These are phyloP conservation scores for Cheracebus regulus DNA, from an alignment of 2,797 vertebrate genomes.

Conservation along the genomic window DNA sequence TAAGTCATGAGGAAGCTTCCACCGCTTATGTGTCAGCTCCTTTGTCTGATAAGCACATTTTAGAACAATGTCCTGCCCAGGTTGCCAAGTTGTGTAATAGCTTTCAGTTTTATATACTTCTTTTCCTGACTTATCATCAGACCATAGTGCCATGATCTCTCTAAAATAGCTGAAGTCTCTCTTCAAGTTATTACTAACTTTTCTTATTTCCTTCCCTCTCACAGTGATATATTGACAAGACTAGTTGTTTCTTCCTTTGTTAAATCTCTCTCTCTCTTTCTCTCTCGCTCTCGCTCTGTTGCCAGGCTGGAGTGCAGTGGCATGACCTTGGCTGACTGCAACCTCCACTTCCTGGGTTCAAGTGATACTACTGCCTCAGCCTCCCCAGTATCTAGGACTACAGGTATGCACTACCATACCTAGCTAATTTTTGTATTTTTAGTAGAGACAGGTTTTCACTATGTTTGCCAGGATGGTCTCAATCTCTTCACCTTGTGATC, in stretches of 20 bases:
- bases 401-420: neutral
- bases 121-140: slow-evolving; percentile 23
- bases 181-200: neutral
- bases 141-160: neutral
- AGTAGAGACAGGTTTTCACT: neutral
- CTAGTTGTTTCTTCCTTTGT: neutral
- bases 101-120: neutral
- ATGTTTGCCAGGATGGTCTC: neutral
- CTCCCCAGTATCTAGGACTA: neutral
- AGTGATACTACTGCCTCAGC: neutral
- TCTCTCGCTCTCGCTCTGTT: too few species aligned
- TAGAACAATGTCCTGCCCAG: neutral
- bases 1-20: neutral
- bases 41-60: neutral
- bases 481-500: neutral
- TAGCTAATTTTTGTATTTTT: neutral
- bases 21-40: neutral
- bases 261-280: neutral
- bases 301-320: too few species aligned
- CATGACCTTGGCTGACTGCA: neutral
- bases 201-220: neutral
- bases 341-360: neutral
- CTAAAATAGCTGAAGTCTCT: neutral
- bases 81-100: neutral
- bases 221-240: neutral